Evolutionary conservation across 1,140 invertebrate species (phyloP), one percentile per base, ranked within the genome.

Genomic region (Aphelenchoides besseyi): DNA sequence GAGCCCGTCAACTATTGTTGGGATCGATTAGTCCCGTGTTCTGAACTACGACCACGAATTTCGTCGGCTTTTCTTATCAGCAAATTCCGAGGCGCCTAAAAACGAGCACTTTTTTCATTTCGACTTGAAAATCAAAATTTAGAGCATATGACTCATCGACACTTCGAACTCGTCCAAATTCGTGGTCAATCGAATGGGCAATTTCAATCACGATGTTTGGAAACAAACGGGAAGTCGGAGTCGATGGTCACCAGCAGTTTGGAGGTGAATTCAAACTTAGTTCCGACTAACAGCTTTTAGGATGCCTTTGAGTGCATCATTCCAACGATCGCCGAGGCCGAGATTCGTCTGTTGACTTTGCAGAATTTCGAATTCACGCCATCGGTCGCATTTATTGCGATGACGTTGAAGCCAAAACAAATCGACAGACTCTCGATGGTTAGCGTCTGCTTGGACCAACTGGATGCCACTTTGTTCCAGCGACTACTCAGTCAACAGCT

Each of bases 111-210:
- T 41, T n/a, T 5, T 41, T n/a, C 37, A 41, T 8, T 41, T 41
- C n/a, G 37, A 5, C 37, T 8, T 41, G 37, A 5, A 5, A 41
- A 41, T n/a, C n/a, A 8, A 41, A 8, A 5, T 5, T 8, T 41
- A 5, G n/a, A 41, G 5, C 5, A 41, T 41, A 8, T 8, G n/a
- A 41, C n/a, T 5, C 5, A 41, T n/a, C 5, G n/a, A 41, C 5
- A 8, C n/a, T 41, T 59, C 55, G 55, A 59, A 59, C 5, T 59
- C 5, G 55, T 59, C 5, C 55, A 59, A 59, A 12, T 59, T 12
- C 55, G 55, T 8, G 55, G 18, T 8, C 5, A 8, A 8, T 23
- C 41, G 41, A 23, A 59, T 23, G 55, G 18, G 5, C 55, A 23
- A 5, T 59, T 59, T 33, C 55, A 59, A 8, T 59, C 26, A 5